phyloP scores from a whole-genome alignment of 2,888 invertebrate genomes.

The Malacosoma neustria region DNA sequence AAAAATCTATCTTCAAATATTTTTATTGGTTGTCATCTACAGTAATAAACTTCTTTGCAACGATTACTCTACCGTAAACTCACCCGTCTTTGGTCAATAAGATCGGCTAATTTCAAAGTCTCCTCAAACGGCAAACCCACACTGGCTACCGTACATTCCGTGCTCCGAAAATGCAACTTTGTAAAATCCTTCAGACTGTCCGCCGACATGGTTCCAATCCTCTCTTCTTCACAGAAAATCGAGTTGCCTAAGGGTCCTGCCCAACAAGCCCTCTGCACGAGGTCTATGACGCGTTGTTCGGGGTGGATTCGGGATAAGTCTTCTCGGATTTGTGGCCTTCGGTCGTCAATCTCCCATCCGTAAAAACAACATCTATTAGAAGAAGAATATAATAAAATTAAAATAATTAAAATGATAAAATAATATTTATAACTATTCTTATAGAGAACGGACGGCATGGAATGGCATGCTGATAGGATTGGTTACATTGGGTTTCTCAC shows the following conservation, averaged over 20 bases:
- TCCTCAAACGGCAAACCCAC: conserved; percentile 50
- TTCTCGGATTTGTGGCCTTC: conserved; percentile 28
- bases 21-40: too few relatives aligned
- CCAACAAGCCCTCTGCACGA: conserved; percentile 48
- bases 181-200: conserved; percentile 25
- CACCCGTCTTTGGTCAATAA: conserved; percentile 27
- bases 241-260: conserved; percentile 45
- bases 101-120: conserved; percentile 40
- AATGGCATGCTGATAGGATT: too few relatives aligned
- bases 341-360: conserved; percentile 43
- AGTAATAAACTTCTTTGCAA: too few relatives aligned
- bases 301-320: conserved; percentile 34
- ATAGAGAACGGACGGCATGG: too few relatives aligned
- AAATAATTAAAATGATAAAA: too few relatives aligned
- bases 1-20: too few relatives aligned
- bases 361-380: conserved; percentile 33
- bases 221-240: conserved; percentile 34
- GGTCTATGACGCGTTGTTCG: conserved; percentile 39
- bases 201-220: conserved; percentile 31
- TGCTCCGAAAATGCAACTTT: conserved; percentile 26
- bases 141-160: conserved; percentile 39
- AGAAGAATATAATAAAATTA: too few relatives aligned
- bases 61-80: too few relatives aligned
- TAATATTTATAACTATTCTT: too few relatives aligned
- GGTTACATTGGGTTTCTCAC: too few relatives aligned